A percentile compares a stretch with the other conserved stretches of the same genome.
These are phyloP conservation scores for Scatophagus argus DNA, from an alignment of 2,113 vertebrate species.

Conservation along the genomic window DNA sequence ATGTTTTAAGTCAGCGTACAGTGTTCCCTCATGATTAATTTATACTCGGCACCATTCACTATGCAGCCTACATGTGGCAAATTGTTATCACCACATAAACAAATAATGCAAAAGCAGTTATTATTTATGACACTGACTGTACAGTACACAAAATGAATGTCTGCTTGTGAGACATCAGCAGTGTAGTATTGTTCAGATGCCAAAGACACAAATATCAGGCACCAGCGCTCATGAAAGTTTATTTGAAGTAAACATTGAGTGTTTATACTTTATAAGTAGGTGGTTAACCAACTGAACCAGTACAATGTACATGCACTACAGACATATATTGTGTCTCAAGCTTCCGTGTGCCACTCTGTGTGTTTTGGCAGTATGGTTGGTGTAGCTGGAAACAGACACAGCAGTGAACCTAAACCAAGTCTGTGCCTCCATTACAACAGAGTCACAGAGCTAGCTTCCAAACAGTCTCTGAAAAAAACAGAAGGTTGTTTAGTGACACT, in stretches of 20 bases:
- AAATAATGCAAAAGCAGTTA: conserved; percentile 51
- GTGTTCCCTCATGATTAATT: conserved; percentile 57
- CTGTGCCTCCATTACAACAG: neutral
- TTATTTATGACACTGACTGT: conserved; percentile 40
- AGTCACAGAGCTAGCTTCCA: neutral
- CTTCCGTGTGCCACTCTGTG: neutral
- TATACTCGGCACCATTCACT: conserved; percentile 14
- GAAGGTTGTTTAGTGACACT: neutral
- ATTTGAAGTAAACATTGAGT: neutral
- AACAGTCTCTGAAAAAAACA: neutral
- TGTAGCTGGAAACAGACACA: conserved; percentile 6
- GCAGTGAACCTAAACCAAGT: neutral
- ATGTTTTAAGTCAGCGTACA: conserved; percentile 42
- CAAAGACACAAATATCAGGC: neutral
- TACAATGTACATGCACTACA: neutral
- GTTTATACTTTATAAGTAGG: neutral
- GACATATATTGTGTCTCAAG: too few relatives aligned
- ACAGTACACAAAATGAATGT: conserved; percentile 6
- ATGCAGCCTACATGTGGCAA: conserved; percentile 22
- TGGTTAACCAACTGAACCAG: neutral
- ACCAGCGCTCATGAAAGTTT: neutral
- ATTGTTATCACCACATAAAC: conserved; percentile 42
- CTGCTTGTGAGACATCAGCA: neutral
- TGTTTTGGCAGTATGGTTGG: conserved; percentile 15
- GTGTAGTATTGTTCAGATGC: neutral